A percentile compares a stretch with the other conserved stretches of the same genome.
Evolutionary conservation across 2,113 vertebrate genomes (phyloP).

Genomic region (Mobula birostris): DNA sequence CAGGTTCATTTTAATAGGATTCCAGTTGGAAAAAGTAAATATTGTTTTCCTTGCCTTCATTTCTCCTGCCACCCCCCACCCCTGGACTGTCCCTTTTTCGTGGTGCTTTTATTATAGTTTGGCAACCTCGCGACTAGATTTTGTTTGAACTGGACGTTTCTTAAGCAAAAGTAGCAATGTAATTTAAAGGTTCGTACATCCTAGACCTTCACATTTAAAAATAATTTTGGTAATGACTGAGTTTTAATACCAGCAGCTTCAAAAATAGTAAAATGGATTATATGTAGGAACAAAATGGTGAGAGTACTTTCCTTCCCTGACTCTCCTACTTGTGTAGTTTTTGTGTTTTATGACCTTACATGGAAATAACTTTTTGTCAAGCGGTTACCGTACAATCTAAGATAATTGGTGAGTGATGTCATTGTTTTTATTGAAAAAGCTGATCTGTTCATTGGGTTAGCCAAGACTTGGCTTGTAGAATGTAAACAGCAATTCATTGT

Average conservation of each 20-base stretch:
- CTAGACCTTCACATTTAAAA: too few relatives aligned
- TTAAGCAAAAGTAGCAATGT: too few relatives aligned
- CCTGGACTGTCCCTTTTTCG: too few relatives aligned
- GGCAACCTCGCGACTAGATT: too few relatives aligned
- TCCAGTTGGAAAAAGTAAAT: background rate
- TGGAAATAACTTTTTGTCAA: constrained; percentile 37
- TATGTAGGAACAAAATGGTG: background rate
- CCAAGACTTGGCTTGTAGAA: constrained; percentile 44
- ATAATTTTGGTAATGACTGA: background rate
- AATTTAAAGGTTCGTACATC: too few relatives aligned
- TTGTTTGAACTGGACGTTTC: too few relatives aligned
- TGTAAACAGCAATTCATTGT: constrained; percentile 51
- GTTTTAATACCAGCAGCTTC: background rate
- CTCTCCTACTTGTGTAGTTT: background rate
- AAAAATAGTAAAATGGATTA: background rate
- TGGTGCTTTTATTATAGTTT: too few relatives aligned
- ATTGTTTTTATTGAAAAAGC: constrained; percentile 45
- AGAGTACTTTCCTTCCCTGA: background rate
- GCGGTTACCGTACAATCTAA: constrained; percentile 36
- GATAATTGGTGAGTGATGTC: constrained; percentile 48
- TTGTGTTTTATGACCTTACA: constrained; percentile 23
- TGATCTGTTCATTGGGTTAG: constrained; percentile 44
- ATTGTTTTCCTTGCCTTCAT: background rate
- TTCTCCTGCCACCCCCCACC: background rate
- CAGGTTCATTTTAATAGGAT: background rate